Evolutionary conservation across 2,888 invertebrate genomes (phyloP), one percentile per base, ranked within the genome.

Genomic region (Limulus polyphemus): DNA sequence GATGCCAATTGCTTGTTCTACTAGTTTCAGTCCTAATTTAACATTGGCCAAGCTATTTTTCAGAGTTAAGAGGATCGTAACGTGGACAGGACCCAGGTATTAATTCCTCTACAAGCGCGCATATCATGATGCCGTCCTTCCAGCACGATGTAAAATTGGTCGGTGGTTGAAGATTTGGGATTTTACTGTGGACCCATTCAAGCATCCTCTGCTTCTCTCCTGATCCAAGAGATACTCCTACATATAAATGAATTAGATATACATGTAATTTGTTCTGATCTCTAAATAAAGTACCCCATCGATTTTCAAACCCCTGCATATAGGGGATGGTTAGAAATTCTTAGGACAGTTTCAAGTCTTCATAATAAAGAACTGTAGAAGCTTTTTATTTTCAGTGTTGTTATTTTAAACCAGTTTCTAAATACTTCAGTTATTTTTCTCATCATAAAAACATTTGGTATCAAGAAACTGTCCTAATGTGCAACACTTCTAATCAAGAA

Each of bases 1-100:
- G 1, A 75, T 69, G 47, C 69, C 67, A 7, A 76, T 69, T 58
- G 73, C 71, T 48, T 71, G 70, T 60, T 73, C 71, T 11, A 75
- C 71, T 47, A 76, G 68, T 60, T 72, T 71, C 7, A 76, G 69
- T 5, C 73, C 75, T n/a, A 75, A 71, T 12, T 73, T 68, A 58
- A 75, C 73, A 65, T 76, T 77, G 65, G 73, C 72, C 48, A 74
- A 70, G 4, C 71, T 67, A 60, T 75, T 72, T n/a, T 46, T 73
- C 71, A 0, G 72, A 70, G 57, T 73, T 73, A 16, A 77, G 71
- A 0, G 73, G 70, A 50, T 72, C 70, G 54, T 68, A 73, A 47
- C 73, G 70, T 1, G 76, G 76, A 68, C 75, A 76, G 47, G 73
- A 71, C 0, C 77, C 76, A 0, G 76, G 75, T 51, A 71, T 71